phyloP scores from a whole-genome alignment of 1,140 invertebrate genomes.

The Leguminivora glycinivorella region DNA sequence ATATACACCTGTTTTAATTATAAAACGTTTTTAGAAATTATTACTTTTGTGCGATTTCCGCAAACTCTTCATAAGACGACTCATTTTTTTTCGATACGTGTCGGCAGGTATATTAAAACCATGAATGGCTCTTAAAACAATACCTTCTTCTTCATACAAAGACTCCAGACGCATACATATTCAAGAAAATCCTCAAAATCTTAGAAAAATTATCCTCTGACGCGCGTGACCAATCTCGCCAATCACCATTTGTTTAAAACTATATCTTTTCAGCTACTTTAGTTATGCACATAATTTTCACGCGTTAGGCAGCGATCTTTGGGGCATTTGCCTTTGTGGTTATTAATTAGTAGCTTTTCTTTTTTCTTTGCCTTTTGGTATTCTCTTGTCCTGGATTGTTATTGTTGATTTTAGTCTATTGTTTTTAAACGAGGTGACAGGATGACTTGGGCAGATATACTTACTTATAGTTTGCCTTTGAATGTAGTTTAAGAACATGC shows the following conservation, averaged over 20 bases:
- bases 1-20: no score
- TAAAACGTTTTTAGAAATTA: no score
- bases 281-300: conserved; percentile 55
- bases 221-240: conserved; percentile 54
- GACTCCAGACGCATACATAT: conserved; percentile 28
- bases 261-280: conserved; percentile 39
- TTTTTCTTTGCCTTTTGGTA: conserved; percentile 28
- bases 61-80: not conserved
- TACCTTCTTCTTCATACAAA: not conserved
- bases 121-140: conserved; percentile 10
- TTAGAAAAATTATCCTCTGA: conserved; percentile 36
- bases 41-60: not conserved
- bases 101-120: conserved; percentile 3
- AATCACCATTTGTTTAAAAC: conserved; percentile 58
- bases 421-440: conserved; percentile 7
- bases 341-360: conserved; percentile 52
- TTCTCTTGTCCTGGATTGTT: conserved; percentile 16
- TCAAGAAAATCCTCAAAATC: conserved; percentile 29
- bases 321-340: conserved; percentile 23
- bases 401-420: conserved; percentile 20
- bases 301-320: conserved; percentile 45
- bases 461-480: not conserved
- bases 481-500: not conserved
- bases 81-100: not conserved
- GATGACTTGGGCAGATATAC: not conserved